A percentile compares a stretch with the other conserved stretches of the same genome.
Conservation (phyloP, 2,888 invertebrate species). For the Mesoligia furuncula region DNA sequence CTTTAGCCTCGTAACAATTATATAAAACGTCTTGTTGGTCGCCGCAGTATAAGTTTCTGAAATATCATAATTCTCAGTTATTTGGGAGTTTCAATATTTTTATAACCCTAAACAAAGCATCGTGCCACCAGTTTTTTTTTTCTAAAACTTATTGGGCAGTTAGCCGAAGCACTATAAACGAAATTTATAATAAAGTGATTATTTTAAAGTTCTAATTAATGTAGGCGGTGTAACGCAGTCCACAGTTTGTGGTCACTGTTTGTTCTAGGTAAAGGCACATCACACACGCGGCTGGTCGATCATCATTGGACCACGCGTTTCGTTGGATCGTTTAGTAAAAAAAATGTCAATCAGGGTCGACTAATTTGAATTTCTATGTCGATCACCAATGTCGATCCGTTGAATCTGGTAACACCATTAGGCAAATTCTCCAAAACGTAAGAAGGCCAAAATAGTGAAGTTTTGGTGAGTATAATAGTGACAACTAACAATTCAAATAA, state of each 20-base stretch:
- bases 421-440: not conserved
- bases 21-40: conserved; percentile 74
- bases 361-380: not conserved
- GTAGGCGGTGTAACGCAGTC: not conserved
- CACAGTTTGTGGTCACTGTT: not conserved
- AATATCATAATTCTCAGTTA: conserved; percentile 56
- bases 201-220: not conserved
- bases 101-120: not conserved
- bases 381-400: not conserved
- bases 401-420: not conserved
- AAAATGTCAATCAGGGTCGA: not conserved
- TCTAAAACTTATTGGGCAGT: not conserved
- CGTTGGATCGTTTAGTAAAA: not conserved
- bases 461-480: not conserved
- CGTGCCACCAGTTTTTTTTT: not conserved
- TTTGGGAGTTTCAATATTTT: not conserved
- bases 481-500: not conserved
- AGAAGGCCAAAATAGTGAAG: not conserved
- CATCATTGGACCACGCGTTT: not conserved
- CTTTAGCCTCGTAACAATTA: conserved; percentile 75
- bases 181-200: not conserved
- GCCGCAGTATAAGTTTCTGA: conserved; percentile 84
- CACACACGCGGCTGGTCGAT: too few species aligned
- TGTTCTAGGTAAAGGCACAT: not conserved
- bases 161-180: not conserved